Conservation (phyloP, 2,797 vertebrate species). For the Amphiprion clarkii region DNA sequence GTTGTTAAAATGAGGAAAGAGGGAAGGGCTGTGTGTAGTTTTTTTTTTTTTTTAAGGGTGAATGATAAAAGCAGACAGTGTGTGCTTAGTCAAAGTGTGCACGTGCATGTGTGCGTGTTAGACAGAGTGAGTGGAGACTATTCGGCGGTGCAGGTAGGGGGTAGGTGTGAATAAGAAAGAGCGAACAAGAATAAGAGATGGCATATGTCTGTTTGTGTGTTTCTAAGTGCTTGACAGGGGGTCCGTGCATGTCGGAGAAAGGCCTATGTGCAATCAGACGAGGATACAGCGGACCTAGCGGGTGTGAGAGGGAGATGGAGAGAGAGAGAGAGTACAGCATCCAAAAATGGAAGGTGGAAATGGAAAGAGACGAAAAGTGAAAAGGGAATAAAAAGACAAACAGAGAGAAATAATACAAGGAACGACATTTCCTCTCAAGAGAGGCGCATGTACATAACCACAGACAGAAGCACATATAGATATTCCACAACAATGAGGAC, state of each 20-base stretch:
- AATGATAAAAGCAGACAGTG: slow-evolving; percentile 25
- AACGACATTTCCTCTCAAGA: background rate
- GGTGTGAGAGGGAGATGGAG: background rate
- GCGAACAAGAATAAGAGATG: slow-evolving; percentile 22
- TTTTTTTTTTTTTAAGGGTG: background rate
- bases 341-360: background rate
- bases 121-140: slow-evolving; percentile 14
- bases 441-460: no score
- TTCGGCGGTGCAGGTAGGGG: slow-evolving; percentile 33
- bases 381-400: background rate
- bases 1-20: slow-evolving; percentile 32
- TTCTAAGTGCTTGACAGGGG: slow-evolving; percentile 31
- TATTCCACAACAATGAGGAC: no score
- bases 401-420: background rate
- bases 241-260: slow-evolving; percentile 39
- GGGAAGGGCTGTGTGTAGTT: background rate
- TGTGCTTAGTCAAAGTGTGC: slow-evolving; percentile 12
- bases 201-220: slow-evolving; percentile 1
- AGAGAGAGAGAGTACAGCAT: background rate
- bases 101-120: slow-evolving; percentile 16
- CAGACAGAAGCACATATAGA: background rate
- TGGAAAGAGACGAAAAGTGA: background rate
- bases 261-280: slow-evolving; percentile 58
- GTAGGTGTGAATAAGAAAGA: slow-evolving; percentile 36
- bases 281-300: slow-evolving; percentile 16